These are phyloP conservation scores for Lindbergichthys nudifrons DNA, from an alignment of 2,797 vertebrate species.

Conservation along the genomic window DNA sequence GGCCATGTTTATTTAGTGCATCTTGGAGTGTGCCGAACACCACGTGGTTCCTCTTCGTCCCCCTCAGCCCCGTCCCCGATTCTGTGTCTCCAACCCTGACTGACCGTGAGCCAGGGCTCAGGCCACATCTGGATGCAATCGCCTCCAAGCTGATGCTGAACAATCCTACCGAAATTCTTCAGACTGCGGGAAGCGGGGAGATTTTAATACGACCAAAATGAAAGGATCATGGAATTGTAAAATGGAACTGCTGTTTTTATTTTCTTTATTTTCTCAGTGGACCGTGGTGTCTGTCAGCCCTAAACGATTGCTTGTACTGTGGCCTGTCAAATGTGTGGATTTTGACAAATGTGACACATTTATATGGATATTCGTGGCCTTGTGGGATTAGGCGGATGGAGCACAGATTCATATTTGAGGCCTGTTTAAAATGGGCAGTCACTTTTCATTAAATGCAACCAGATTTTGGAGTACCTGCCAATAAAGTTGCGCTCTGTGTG, in stretches of 20 bases:
- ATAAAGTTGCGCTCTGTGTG: constrained; percentile 55
- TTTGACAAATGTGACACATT: constrained; percentile 79
- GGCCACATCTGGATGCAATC: constrained; percentile 82
- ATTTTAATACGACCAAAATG: constrained; percentile 63
- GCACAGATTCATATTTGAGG: constrained; percentile 62
- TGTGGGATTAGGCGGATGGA: constrained; percentile 73
- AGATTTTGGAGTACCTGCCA: constrained; percentile 72
- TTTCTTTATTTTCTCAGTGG: constrained; percentile 40
- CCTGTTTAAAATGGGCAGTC: constrained; percentile 75
- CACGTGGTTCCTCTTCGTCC: constrained; percentile 49
- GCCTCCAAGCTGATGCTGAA: constrained; percentile 51
- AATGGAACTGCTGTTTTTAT: constrained; percentile 54
- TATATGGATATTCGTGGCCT: constrained; percentile 72
- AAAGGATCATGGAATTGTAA: constrained; percentile 63
- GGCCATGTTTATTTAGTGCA: constrained; percentile 82
- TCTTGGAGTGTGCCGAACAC: constrained; percentile 78
- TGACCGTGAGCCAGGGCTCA: constrained; percentile 62
- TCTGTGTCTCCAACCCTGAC: constrained; percentile 49
- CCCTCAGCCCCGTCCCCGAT: constrained; percentile 31
- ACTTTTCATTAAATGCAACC: constrained; percentile 80
- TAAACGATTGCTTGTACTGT: constrained; percentile 54
- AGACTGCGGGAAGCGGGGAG: constrained; percentile 36
- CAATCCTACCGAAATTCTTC: constrained; percentile 52
- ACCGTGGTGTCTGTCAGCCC: constrained; percentile 50
- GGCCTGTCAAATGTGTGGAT: constrained; percentile 68